Evolutionary conservation across 1,140 invertebrate species (phyloP), one percentile per base, ranked within the genome.

Genomic region (Listronotus oregonensis): DNA sequence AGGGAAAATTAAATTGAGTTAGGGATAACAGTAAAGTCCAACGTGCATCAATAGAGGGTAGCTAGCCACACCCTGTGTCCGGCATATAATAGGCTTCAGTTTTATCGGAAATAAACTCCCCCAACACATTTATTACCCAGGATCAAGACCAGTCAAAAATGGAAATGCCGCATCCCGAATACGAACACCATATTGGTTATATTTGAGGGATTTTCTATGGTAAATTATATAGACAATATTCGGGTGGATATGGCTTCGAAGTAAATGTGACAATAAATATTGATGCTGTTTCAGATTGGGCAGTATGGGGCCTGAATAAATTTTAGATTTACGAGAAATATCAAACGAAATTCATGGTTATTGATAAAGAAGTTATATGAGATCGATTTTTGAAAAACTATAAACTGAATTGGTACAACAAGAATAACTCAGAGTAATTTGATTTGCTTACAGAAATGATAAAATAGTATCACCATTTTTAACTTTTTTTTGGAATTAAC

Each of bases 21-120:
- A 14, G 51, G 47, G 27, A 7, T 14, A 52, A 52, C 17, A 12
- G 11, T 32, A 37, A 18, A 31, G 32, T 14, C 37, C 21, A n/a
- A 6, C 12, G 6, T 18, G 1, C 5, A 21, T n/a, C n/a, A 15
- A 54, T 1, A 39, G 27, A 37, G 57, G 42, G 46, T 31, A 3
- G 40, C 55, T 72, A 49, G 70, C 70, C 72, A 72, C 70, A 64
- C 70, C 68, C 70, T 37, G 42, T 59, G 66, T 71, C 70, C 70
- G 61, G 52, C 65, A 58, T 46, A 63, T 39, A 68, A 71, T 71
- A 62, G 58, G 52, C 27, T 18, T 59, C 55, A 61, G 61, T 52
- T 68, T 62, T 66, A 64, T 64, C 52, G 62, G 62, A 64, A 68
- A 68, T 46, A 68, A 57, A 67, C 59, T 67, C 66, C 66, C 66